Evolutionary conservation across 37 sponge, comb jelly and placozoan species (phyloP), one percentile per base, ranked within the genome.

Genomic region (Halisarca cf. caerulea): DNA sequence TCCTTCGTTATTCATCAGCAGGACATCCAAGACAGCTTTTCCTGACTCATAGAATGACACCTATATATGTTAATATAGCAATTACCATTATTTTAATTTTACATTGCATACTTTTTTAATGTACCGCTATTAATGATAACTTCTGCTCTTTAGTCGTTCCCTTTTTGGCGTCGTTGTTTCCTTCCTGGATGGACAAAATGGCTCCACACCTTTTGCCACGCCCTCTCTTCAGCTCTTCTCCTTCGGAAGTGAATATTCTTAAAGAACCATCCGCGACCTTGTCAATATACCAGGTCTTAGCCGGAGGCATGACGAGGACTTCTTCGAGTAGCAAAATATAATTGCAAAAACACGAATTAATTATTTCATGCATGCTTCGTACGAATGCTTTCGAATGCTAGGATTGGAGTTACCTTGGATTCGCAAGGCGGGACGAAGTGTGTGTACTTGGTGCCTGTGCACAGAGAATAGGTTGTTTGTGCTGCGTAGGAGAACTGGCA

Each of bases 301-400:
- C 30, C 15, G 64, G 64, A 61, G 64, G 64, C 64, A 61, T 27
- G n/a, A n/a, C n/a, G n/a, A n/a, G n/a, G n/a, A n/a, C n/a, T n/a
- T n/a, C n/a, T n/a, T n/a, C n/a, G n/a, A n/a, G n/a, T n/a, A n/a
- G n/a, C n/a, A n/a, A n/a, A n/a, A n/a, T n/a, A n/a, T n/a, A n/a
- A n/a, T n/a, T n/a, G n/a, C n/a, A n/a, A n/a, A n/a, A n/a, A n/a
- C n/a, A n/a, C n/a, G n/a, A n/a, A n/a, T n/a, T n/a, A n/a, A n/a
- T n/a, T n/a, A n/a, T n/a, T n/a, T n/a, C n/a, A n/a, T n/a, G n/a
- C n/a, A n/a, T n/a, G n/a, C n/a, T n/a, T n/a, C n/a, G n/a, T n/a
- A n/a, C n/a, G n/a, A n/a, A n/a, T n/a, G n/a, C n/a, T n/a, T n/a
- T n/a, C n/a, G n/a, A n/a, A n/a, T n/a, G n/a, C n/a, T n/a, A n/a